Conservation (phyloP, 2,888 invertebrate species). For the Tachina grossa region DNA sequence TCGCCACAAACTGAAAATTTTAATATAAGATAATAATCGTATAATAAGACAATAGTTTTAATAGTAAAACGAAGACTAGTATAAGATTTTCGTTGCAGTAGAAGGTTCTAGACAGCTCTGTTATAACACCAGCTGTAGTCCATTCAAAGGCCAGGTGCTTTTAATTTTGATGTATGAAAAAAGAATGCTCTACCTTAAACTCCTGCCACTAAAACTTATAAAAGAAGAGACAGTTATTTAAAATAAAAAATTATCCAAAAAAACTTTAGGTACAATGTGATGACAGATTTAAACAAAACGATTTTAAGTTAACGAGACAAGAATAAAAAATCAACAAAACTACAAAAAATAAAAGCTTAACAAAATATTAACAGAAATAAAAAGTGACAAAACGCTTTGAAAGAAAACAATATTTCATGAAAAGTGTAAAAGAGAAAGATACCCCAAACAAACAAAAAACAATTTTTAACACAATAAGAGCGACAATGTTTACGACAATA, state of each 20-base stretch:
- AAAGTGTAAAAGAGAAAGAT: constrained; percentile 39
- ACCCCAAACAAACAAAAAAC: neutral
- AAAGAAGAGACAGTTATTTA: constrained; percentile 39
- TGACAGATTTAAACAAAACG: constrained; percentile 63
- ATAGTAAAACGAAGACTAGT: no score
- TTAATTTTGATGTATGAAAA: neutral
- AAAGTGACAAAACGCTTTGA: constrained; percentile 59
- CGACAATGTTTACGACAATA: constrained; percentile 61
- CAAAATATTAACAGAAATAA: constrained; percentile 34
- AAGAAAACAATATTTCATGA: constrained; percentile 32
- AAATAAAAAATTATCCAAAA: neutral
- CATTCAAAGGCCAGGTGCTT: no score
- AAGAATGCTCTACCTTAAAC: constrained; percentile 10
- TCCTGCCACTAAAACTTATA: neutral
- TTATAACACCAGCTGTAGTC: no score
- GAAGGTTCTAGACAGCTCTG: no score
- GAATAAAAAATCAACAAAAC: constrained; percentile 22
- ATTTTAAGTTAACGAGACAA: constrained; percentile 60
- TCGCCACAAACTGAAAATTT: no score
- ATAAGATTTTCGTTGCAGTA: no score
- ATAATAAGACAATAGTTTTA: no score
- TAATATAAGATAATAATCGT: no score
- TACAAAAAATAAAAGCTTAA: neutral
- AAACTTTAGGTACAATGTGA: constrained; percentile 42
- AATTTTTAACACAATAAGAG: constrained; percentile 54